Evolutionary conservation across 2,888 invertebrate species (phyloP).

Genomic region (Gonocerus acuteangulatus): DNA sequence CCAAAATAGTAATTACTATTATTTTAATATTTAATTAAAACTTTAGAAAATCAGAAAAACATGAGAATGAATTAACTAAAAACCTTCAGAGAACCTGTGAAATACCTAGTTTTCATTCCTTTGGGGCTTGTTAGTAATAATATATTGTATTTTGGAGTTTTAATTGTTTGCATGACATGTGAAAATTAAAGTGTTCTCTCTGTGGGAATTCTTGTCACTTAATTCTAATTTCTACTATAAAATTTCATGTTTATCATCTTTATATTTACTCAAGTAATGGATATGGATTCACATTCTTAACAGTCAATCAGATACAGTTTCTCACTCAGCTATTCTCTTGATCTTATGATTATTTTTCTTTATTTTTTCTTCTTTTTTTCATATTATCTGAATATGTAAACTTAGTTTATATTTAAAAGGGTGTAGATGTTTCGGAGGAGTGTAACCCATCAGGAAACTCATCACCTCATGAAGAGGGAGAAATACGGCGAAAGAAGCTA

Average conservation of each 20-base stretch:
- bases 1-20: too few species aligned
- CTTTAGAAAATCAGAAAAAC: too few species aligned
- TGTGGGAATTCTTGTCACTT: not conserved
- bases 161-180: not conserved
- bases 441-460: slow-evolving; percentile 30
- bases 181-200: not conserved
- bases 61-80: not conserved
- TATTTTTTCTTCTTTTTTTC: too few species aligned
- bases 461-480: slow-evolving; percentile 29
- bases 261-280: too few species aligned
- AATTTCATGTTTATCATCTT: too few species aligned
- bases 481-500: slow-evolving; percentile 30
- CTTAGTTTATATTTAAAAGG: slow-evolving; percentile 33
- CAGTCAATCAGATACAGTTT: too few species aligned
- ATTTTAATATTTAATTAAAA: too few species aligned
- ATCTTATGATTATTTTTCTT: too few species aligned
- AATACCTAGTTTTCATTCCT: not conserved
- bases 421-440: slow-evolving; percentile 34
- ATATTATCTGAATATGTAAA: slow-evolving; percentile 24
- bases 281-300: too few species aligned
- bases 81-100: not conserved
- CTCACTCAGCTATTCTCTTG: too few species aligned
- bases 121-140: not conserved
- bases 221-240: too few species aligned
- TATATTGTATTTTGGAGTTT: not conserved